These are phyloP conservation scores for Dasysyrphus tricinctus DNA, from an alignment of 2,888 invertebrate genomes.

Conservation along the genomic window DNA sequence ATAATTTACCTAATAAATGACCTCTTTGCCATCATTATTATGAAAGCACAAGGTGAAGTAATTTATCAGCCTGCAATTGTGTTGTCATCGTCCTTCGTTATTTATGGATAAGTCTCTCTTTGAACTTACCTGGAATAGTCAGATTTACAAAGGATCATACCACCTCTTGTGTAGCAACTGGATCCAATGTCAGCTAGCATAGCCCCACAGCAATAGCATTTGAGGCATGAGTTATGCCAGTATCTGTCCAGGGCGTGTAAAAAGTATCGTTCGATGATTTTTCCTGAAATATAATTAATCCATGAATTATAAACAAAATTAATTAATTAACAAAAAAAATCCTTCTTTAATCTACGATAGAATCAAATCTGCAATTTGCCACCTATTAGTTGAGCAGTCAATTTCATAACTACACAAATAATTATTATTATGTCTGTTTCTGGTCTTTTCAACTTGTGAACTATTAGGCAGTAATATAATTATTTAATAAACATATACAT, in stretches of 20 bases:
- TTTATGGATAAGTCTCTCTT: neutral
- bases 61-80: neutral
- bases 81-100: too few species aligned
- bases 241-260: slow-evolving; percentile 95
- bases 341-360: too few species aligned
- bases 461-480: neutral
- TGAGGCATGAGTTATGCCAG: slow-evolving; percentile 97
- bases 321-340: too few species aligned
- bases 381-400: neutral
- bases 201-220: slow-evolving; percentile 94
- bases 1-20: slow-evolving; percentile 65
- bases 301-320: too few species aligned
- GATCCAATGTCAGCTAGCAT: slow-evolving; percentile 94
- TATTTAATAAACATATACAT: slow-evolving; percentile 59
- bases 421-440: too few species aligned
- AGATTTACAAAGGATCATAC: slow-evolving; percentile 96
- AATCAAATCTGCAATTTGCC: too few species aligned
- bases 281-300: slow-evolving; percentile 79
- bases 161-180: slow-evolving; percentile 94
- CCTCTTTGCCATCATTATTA: slow-evolving; percentile 47
- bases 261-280: slow-evolving; percentile 94
- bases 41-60: slow-evolving; percentile 14
- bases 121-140: slow-evolving; percentile 93
- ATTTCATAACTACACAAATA: neutral
- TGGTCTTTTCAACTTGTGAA: neutral